A percentile compares a stretch with the other conserved stretches of the same genome.
Evolutionary conservation across 2,113 vertebrate species (phyloP).

Genomic region (Phyllostomus discolor): DNA sequence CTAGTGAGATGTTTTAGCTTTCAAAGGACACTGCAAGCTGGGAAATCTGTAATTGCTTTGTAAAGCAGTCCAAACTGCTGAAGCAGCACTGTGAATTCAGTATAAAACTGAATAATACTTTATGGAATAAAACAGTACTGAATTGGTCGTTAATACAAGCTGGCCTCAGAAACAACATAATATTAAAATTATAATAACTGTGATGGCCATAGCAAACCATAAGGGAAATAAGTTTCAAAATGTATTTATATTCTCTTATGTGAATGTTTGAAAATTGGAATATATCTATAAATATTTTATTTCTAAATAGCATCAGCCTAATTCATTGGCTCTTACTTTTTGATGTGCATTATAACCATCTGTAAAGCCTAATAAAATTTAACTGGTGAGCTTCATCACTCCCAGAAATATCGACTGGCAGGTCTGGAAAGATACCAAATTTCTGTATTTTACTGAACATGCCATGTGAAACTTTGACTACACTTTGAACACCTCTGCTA

Average conservation of each 20-base stretch:
- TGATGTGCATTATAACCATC: not conserved
- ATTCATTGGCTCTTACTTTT: not conserved
- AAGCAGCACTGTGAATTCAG: slow-evolving; percentile 55
- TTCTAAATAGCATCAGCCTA: not conserved
- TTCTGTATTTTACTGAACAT: not conserved
- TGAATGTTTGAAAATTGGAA: not conserved
- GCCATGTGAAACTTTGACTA: not conserved
- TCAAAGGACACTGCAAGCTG: slow-evolving; percentile 46
- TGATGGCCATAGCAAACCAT: not conserved
- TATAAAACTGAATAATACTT: slow-evolving; percentile 57
- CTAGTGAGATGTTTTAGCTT: slow-evolving; percentile 59
- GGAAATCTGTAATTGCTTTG: slow-evolving; percentile 68
- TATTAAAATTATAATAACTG: slow-evolving; percentile 17
- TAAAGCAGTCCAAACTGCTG: slow-evolving; percentile 57
- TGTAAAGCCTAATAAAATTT: not conserved
- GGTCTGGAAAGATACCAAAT: not conserved
- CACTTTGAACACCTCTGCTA: not conserved
- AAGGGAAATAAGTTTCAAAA: not conserved
- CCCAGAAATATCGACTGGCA: not conserved
- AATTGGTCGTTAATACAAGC: slow-evolving; percentile 57
- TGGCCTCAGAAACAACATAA: slow-evolving; percentile 34
- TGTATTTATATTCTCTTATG: not conserved
- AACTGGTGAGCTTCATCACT: not conserved
- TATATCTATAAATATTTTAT: not conserved
- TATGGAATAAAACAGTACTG: not conserved